Evolutionary conservation across 1,140 invertebrate genomes (phyloP), one percentile per base, ranked within the genome.

Genomic region (Rhyacophila brunnea): DNA sequence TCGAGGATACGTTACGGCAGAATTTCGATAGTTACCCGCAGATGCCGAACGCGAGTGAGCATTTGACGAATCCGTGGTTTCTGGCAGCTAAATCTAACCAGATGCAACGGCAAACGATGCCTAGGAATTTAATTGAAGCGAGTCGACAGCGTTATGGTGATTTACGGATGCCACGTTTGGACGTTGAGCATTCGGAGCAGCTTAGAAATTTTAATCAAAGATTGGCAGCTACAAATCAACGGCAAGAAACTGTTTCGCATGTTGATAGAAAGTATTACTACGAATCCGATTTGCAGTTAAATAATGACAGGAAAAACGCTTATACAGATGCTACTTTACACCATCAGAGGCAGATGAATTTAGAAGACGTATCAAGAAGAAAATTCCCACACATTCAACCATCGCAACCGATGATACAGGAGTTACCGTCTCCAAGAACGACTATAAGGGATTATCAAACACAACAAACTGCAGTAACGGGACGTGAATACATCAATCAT

Each of bases 61-160:
- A 54, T 13, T 13, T 15, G 4, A 52, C 40, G 7, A 63, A 63
- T 63, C 51, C 61, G 10, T 63, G 61, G 61, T 55, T 58, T 45
- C 49, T 58, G 15, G 38, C 43, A 3, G 18, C 49, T 2, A 62
- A 62, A 35, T n/a, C 42, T 6, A 49, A 20, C 7, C 50, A 58
- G 11, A 19, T 11, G 1, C 36, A 54, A 11, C 50, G 44, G n/a
- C 49, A 53, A 20, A 13, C 36, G 5, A n/a, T 18, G 23, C 47
- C 48, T 6, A 43, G 35, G 13, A 35, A 38, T 10, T 36, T 53
- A n/a, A 20, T 53, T 11, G 57, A 59, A 14, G 10, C 57, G n/a
- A 32, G 40, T 18, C 46, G 45, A 36, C 60, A 58, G 20, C 45
- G 40, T 17, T 63, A 63, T 20, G 36, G 35, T 9, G 60, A 62